phyloP scores from a whole-genome alignment of 2,797 vertebrate genomes.

The Pelochelys cantorii region DNA sequence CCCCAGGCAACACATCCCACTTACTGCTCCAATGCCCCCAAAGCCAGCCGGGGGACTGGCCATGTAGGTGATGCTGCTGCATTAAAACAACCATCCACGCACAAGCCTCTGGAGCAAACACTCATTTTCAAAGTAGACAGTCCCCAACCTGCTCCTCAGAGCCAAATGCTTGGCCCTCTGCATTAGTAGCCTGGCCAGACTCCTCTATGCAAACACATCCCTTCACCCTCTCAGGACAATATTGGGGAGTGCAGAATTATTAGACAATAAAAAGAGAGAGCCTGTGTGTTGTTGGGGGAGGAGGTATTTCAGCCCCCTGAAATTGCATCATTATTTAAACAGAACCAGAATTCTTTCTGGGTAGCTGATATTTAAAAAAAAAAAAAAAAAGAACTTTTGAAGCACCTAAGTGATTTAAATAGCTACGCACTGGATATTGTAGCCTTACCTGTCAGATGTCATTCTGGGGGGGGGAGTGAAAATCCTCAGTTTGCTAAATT shows the following conservation, averaged over 20 bases:
- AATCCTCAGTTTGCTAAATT: conserved; percentile 70
- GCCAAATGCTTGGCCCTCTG: conserved; percentile 39
- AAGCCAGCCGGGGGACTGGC: conserved; percentile 28
- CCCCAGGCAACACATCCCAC: conserved; percentile 34
- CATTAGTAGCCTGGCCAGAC: conserved; percentile 10
- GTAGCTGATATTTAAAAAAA: no score
- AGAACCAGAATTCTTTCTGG: background rate
- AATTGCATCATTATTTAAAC: background rate
- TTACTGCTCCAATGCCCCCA: conserved; percentile 32
- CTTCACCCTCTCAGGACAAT: background rate
- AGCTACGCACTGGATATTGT: background rate
- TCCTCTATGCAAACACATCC: conserved; percentile 21
- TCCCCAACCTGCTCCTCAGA: conserved; percentile 4
- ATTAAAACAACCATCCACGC: background rate
- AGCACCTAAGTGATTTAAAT: conserved; percentile 18
- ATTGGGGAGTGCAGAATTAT: background rate
- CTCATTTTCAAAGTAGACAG: conserved; percentile 28
- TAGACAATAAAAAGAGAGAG: background rate
- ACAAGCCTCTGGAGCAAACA: background rate
- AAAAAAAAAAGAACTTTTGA: conserved; percentile 73
- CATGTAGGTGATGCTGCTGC: background rate
- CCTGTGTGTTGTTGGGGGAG: background rate
- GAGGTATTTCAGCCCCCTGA: background rate
- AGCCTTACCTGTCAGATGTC: conserved; percentile 76
- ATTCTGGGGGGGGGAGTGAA: conserved; percentile 52